Conservation (phyloP, 2,888 invertebrate species). For the Trisateles emortualis region DNA sequence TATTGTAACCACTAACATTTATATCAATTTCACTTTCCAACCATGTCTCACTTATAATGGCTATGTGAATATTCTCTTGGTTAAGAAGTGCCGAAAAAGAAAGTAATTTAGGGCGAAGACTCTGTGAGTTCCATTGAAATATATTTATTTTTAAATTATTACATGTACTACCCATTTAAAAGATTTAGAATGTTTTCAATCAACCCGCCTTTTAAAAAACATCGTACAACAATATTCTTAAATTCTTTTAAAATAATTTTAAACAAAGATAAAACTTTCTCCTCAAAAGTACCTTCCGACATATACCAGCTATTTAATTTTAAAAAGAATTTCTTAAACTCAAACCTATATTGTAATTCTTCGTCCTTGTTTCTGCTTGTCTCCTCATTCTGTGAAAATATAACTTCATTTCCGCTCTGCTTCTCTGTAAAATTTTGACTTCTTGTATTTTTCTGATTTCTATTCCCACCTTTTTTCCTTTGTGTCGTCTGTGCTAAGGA, state of each 20-base stretch:
- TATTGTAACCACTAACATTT: not conserved
- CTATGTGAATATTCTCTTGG: slow-evolving; percentile 6
- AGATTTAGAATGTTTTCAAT: not conserved
- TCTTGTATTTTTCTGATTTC: too few relatives aligned
- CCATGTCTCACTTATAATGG: slow-evolving; percentile 2
- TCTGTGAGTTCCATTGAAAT: slow-evolving; percentile 8
- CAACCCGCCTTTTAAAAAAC: too few relatives aligned
- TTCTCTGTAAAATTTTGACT: too few relatives aligned
- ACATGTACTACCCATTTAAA: not conserved
- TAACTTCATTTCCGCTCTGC: not conserved
- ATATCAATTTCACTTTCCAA: not conserved
- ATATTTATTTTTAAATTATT: not conserved
- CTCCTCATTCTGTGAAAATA: not conserved
- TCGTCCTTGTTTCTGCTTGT: not conserved
- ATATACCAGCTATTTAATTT: too few relatives aligned
- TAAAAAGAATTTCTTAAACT: too few relatives aligned
- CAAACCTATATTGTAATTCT: too few relatives aligned
- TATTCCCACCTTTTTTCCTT: too few relatives aligned
- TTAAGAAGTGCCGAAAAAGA: not conserved
- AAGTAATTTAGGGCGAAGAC: slow-evolving; percentile 2
- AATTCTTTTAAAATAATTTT: too few relatives aligned
- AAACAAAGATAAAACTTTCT: too few relatives aligned
- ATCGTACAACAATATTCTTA: too few relatives aligned
- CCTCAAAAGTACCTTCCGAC: too few relatives aligned
- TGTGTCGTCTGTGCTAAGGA: too few relatives aligned